phyloP scores from a whole-genome alignment of 2,888 invertebrate genomes.

The Macrophya alboannulata region DNA sequence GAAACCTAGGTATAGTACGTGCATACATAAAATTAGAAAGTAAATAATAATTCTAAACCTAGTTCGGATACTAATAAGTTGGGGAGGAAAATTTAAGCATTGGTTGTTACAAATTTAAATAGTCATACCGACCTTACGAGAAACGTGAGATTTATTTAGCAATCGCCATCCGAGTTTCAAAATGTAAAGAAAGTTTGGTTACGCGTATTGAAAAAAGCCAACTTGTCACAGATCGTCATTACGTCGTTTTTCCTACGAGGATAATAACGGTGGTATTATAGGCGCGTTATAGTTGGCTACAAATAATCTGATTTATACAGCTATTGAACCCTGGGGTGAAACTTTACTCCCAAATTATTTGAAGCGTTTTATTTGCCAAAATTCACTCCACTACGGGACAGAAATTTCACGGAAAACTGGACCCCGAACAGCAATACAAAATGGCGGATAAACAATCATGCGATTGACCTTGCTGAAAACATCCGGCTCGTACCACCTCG shows the following conservation, averaged over 20 bases:
- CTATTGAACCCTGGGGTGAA: not conserved
- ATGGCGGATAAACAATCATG: conserved; percentile 74
- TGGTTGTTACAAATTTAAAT: not conserved
- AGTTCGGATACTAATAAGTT: not conserved
- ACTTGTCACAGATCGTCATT: conserved; percentile 72
- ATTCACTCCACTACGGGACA: conserved; percentile 43
- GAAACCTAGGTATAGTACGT: not conserved
- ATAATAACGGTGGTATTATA: not conserved
- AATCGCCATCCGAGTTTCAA: conserved; percentile 70
- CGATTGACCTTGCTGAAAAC: conserved; percentile 57
- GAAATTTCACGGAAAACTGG: conserved; percentile 65
- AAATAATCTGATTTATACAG: conserved; percentile 49
- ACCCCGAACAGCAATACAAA: conserved; percentile 71
- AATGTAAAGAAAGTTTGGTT: conserved; percentile 75
- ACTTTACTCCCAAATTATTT: conserved; percentile 29
- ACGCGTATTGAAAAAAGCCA: conserved; percentile 64
- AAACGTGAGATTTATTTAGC: conserved; percentile 64
- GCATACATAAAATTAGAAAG: conserved; percentile 42
- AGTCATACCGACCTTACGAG: conserved; percentile 51
- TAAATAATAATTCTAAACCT: conserved; percentile 21
- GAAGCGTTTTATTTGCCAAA: conserved; percentile 15
- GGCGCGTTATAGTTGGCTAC: conserved; percentile 47
- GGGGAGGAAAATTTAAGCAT: not conserved
- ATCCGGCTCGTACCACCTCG: conserved; percentile 36
- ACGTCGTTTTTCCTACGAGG: conserved; percentile 55